Evolutionary conservation across 35 echinoderm and acorn worm species (phyloP).

Genomic region (Diadema setosum): DNA sequence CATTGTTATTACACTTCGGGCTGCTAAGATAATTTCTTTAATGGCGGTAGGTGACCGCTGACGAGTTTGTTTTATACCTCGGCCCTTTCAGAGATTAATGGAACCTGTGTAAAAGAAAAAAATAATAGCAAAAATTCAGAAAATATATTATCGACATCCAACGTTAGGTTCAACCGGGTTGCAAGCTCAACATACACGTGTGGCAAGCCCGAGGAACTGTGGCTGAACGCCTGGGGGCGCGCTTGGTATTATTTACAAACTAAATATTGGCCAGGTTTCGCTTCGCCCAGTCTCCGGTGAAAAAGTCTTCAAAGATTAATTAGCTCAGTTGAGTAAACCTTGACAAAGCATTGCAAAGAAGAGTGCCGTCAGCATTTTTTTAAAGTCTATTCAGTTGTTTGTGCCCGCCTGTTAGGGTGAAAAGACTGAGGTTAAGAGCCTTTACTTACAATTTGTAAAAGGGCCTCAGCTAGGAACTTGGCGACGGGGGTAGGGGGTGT

Average conservation of each 20-base stretch:
- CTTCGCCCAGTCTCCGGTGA: neutral
- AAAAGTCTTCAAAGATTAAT: conserved; percentile 4
- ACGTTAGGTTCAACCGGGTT: neutral
- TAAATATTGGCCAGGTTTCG: neutral
- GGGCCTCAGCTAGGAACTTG: too few species aligned
- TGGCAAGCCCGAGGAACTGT: neutral
- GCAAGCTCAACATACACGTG: neutral
- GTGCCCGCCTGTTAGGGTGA: neutral
- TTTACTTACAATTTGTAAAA: conserved; percentile 13
- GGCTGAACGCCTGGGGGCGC: neutral
- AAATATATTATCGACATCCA: neutral
- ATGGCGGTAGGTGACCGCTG: neutral
- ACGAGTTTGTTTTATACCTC: neutral
- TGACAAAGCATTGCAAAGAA: neutral
- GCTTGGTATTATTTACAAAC: conserved; percentile 8
- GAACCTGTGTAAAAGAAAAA: neutral
- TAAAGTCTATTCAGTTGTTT: neutral
- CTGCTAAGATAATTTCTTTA: neutral
- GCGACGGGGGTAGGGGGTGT: too few species aligned
- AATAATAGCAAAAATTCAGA: too few species aligned
- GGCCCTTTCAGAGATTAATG: neutral
- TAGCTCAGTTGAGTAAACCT: conserved; percentile 19
- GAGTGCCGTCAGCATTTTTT: neutral
- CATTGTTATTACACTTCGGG: neutral
- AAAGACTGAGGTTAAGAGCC: conserved; percentile 1